Conservation (phyloP, 2,888 invertebrate species). For the Dyspetes luteomarginatus region DNA sequence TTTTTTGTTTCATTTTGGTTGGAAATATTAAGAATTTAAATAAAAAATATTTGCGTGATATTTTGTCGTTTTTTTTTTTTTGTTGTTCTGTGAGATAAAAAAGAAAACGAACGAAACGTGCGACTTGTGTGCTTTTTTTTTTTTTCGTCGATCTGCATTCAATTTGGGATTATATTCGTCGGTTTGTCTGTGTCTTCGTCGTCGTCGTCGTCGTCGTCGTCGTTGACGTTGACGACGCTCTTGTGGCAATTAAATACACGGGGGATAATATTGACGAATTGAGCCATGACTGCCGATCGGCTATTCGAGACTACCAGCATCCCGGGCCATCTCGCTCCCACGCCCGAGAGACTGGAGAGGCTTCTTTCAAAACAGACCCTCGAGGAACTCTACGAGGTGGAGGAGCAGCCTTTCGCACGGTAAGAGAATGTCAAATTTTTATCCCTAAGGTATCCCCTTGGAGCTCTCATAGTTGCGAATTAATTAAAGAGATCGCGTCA, state of each 20-base stretch:
- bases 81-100: not conserved
- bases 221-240: constrained; percentile 42
- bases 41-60: constrained; percentile 2
- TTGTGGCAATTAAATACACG: constrained; percentile 4
- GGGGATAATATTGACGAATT: constrained; percentile 1
- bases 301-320: constrained; percentile 82
- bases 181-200: constrained; percentile 45
- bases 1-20: constrained; percentile 18
- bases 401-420: constrained; percentile 83
- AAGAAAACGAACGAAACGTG: not conserved
- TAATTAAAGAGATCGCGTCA: too few species aligned
- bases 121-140: constrained; percentile 5
- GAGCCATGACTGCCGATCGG: constrained; percentile 81
- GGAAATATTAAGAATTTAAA: not conserved
- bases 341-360: constrained; percentile 82
- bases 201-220: constrained; percentile 40
- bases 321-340: constrained; percentile 83
- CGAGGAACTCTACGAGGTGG: constrained; percentile 83
- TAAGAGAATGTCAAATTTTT: constrained; percentile 67
- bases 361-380: constrained; percentile 82
- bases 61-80: not conserved
- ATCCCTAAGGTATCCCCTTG: too few species aligned
- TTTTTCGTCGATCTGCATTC: constrained; percentile 43
- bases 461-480: too few species aligned
- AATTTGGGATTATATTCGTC: constrained; percentile 66